These are phyloP conservation scores for Rousettus leschenaultii DNA, from an alignment of 2,113 vertebrate genomes.

Conservation along the genomic window DNA sequence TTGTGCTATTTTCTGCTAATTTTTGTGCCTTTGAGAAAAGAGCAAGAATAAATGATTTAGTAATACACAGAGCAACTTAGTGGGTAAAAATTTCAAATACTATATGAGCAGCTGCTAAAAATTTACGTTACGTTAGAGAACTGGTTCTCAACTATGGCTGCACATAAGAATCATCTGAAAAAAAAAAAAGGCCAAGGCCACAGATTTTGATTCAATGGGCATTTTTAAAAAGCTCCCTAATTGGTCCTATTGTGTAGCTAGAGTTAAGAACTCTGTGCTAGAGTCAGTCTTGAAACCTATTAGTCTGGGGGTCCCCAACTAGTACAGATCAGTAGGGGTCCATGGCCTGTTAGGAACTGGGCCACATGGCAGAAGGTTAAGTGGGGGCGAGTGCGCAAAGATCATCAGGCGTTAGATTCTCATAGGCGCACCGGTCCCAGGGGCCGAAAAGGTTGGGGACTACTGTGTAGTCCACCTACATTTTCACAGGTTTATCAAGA, in stretches of 20 bases:
- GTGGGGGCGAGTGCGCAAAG: too few species aligned
- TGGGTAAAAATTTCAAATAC: background rate
- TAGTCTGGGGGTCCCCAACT: too few species aligned
- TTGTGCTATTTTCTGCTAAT: background rate
- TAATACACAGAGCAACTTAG: fast-evolving
- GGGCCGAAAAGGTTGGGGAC: too few species aligned
- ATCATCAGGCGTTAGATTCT: too few species aligned
- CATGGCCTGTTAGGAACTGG: too few species aligned
- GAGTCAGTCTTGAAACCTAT: background rate
- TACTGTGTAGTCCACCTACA: background rate
- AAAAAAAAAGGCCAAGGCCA: background rate
- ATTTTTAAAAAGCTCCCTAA: background rate
- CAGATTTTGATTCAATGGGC: background rate
- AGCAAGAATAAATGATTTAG: background rate
- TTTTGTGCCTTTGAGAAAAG: background rate
- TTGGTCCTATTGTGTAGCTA: too few species aligned
- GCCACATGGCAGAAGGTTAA: too few species aligned
- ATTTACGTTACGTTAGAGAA: background rate
- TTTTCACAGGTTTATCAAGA: background rate
- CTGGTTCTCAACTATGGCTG: background rate
- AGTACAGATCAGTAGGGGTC: too few species aligned
- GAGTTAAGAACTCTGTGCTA: background rate
- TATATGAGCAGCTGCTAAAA: background rate
- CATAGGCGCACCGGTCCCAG: too few species aligned
- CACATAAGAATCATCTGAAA: background rate